phyloP scores from a whole-genome alignment of 2,888 invertebrate genomes.

The Eugnorisma glareosa region DNA sequence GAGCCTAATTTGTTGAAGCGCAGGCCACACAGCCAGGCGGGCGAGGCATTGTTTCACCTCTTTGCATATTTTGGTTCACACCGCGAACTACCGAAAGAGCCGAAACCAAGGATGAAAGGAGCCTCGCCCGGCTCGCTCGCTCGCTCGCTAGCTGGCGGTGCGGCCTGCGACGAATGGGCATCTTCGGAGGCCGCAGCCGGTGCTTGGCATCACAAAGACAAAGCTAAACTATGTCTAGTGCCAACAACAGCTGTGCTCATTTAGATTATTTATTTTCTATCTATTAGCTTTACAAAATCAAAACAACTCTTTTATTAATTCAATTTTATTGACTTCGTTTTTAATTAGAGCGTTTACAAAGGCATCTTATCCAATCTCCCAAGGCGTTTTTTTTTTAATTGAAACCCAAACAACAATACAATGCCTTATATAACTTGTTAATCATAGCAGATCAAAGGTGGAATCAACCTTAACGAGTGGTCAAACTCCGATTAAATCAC shows the following conservation, averaged over 20 bases:
- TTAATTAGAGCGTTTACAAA: slow-evolving; percentile 21
- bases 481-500: slow-evolving; percentile 45
- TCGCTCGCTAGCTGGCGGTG: too few species aligned
- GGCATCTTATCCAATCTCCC: neutral
- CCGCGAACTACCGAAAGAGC: too few species aligned
- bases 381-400: neutral
- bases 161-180: too few species aligned
- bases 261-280: neutral
- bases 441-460: slow-evolving; percentile 34
- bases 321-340: slow-evolving; percentile 7
- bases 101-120: too few species aligned
- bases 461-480: slow-evolving; percentile 37
- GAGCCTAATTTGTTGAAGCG: too few species aligned
- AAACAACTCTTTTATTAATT: neutral
- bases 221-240: neutral
- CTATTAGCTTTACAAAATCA: neutral
- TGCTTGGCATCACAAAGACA: neutral
- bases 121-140: too few species aligned
- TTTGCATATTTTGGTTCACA: too few species aligned
- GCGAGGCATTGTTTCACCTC: too few species aligned
- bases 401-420: slow-evolving; percentile 7
- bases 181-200: too few species aligned
- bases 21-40: too few species aligned
- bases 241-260: neutral
- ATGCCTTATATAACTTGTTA: slow-evolving; percentile 37